A percentile compares a stretch with the other conserved stretches of the same genome.
phyloP scores from a whole-genome alignment of 1,140 invertebrate species.

The Oncopodura yosiiana region DNA sequence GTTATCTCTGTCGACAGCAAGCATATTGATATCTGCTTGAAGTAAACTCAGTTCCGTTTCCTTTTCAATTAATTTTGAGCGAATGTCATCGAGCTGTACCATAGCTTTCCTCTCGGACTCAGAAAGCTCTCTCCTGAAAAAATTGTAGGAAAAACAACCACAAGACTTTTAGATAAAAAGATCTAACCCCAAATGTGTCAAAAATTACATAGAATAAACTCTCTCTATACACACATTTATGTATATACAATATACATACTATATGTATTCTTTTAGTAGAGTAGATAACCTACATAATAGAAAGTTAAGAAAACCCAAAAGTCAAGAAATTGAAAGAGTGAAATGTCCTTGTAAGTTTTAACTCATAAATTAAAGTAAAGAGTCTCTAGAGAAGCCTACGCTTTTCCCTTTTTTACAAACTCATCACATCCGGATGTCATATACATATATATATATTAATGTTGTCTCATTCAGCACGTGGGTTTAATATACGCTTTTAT shows the following conservation, averaged over 20 bases:
- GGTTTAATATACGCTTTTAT: no score
- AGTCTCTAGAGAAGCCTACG: no score
- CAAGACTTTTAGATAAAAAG: neutral
- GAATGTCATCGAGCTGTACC: constrained; percentile 27
- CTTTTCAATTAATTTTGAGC: constrained; percentile 27
- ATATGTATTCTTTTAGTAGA: neutral
- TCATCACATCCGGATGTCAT: no score
- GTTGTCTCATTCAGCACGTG: no score
- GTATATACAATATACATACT: neutral
- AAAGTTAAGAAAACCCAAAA: neutral
- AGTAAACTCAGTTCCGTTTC: constrained; percentile 33
- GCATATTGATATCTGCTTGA: constrained; percentile 31
- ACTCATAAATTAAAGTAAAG: no score
- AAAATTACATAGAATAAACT: neutral
- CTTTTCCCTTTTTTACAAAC: no score
- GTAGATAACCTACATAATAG: neutral
- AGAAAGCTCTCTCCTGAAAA: constrained; percentile 25
- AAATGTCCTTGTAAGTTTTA: neutral
- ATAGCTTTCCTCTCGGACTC: constrained; percentile 29
- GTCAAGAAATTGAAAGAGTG: neutral
- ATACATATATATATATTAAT: no score
- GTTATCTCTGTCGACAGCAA: constrained; percentile 30
- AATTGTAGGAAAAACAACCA: no score
- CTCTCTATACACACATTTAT: neutral
- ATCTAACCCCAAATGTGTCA: neutral